These are phyloP conservation scores for Heliconius hermathena DNA, from an alignment of 1,140 invertebrate species.

Conservation along the genomic window DNA sequence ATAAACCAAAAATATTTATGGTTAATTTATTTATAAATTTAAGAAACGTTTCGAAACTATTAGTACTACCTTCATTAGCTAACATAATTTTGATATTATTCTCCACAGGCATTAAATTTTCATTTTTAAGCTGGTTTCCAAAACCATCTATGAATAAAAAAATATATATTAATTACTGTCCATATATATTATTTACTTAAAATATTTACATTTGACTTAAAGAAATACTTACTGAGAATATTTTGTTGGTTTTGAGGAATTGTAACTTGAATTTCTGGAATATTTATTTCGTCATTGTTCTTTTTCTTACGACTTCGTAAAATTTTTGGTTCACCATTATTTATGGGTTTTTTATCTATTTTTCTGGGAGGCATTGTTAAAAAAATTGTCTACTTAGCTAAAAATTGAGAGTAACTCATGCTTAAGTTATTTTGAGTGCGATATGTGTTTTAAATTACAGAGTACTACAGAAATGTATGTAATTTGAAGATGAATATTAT, in stretches of 20 bases:
- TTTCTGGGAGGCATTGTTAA: slow-evolving; percentile 13
- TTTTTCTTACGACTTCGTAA: not conserved
- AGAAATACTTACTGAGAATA: not conserved
- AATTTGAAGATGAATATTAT: not conserved
- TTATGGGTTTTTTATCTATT: slow-evolving; percentile 3
- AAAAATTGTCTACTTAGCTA: not conserved
- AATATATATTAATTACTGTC: not conserved
- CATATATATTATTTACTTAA: not conserved
- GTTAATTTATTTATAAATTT: too few relatives aligned
- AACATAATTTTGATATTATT: slow-evolving; percentile 46
- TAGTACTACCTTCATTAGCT: slow-evolving; percentile 53
- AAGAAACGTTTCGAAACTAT: not conserved
- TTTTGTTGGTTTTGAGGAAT: not conserved
- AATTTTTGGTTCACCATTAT: slow-evolving; percentile 2
- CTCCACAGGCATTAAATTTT: not conserved
- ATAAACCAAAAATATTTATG: too few relatives aligned
- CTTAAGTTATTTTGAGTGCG: not conserved
- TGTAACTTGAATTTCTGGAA: not conserved
- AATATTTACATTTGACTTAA: not conserved
- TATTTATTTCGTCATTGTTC: slow-evolving; percentile 2
- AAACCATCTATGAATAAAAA: not conserved
- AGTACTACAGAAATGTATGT: not conserved
- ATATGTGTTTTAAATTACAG: not conserved
- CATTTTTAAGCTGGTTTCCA: not conserved
- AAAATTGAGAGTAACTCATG: not conserved